These are phyloP conservation scores for Acronicta alni DNA, from an alignment of 2,888 invertebrate genomes.

Conservation along the genomic window DNA sequence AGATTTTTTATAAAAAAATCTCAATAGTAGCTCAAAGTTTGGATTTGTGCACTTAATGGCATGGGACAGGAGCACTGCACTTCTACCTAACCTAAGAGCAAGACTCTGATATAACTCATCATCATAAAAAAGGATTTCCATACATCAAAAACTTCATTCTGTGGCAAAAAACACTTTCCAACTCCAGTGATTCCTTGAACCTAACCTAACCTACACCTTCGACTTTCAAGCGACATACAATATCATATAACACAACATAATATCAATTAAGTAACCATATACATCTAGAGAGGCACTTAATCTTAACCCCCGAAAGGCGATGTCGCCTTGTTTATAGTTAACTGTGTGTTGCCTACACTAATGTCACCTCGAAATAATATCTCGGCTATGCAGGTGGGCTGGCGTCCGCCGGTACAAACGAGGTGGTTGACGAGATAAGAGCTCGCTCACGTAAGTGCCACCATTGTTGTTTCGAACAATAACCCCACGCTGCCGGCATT, in stretches of 20 bases:
- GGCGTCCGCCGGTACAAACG: slow-evolving; percentile 73
- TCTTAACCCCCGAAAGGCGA: slow-evolving; percentile 45
- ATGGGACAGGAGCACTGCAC: too few relatives aligned
- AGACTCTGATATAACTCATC: too few relatives aligned
- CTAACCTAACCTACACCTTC: slow-evolving; percentile 4
- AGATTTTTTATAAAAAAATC: too few relatives aligned
- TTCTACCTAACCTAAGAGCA: too few relatives aligned
- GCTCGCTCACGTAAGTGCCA: slow-evolving; percentile 72
- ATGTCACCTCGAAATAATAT: slow-evolving; percentile 65
- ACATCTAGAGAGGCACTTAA: slow-evolving; percentile 47
- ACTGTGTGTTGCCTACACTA: slow-evolving; percentile 56
- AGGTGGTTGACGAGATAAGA: slow-evolving; percentile 81
- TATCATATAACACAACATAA: slow-evolving; percentile 34
- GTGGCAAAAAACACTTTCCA: neutral
- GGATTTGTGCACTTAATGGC: too few relatives aligned
- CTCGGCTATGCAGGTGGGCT: slow-evolving; percentile 73
- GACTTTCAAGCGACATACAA: slow-evolving; percentile 13
- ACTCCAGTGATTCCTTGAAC: slow-evolving; percentile 1
- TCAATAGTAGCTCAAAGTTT: too few relatives aligned
- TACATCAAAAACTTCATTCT: too few relatives aligned
- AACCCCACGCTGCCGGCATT: slow-evolving; percentile 75
- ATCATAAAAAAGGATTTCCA: too few relatives aligned
- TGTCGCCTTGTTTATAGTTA: slow-evolving; percentile 52
- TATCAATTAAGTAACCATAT: slow-evolving; percentile 39
- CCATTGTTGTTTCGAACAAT: slow-evolving; percentile 81